Percentiles rank a stretch among this genome's conserved stretches.
phyloP scores from a whole-genome alignment of 2,797 vertebrate species.

The Gallinago nigripennis region DNA sequence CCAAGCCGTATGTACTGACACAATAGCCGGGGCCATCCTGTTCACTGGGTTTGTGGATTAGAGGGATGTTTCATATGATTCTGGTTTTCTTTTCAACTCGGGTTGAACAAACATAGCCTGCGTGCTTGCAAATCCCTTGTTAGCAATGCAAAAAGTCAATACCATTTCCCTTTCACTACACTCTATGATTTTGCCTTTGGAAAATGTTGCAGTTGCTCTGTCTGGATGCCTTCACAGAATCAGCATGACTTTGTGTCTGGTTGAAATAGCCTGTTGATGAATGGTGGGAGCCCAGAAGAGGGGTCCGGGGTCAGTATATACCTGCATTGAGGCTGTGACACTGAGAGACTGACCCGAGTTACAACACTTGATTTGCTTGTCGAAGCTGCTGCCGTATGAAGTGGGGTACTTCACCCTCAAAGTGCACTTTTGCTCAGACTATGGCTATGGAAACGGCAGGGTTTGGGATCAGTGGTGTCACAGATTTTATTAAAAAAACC shows the following conservation, averaged over 20 bases:
- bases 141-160: slow-evolving; percentile 41
- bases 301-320: neutral
- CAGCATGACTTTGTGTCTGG: slow-evolving; percentile 45
- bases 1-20: slow-evolving; percentile 32
- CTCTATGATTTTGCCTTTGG: slow-evolving; percentile 38
- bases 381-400: neutral
- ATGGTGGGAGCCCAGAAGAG: neutral
- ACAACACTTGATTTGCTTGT: neutral
- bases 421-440: neutral
- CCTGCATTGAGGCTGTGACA: neutral
- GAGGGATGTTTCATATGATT: slow-evolving; percentile 63
- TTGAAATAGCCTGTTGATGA: neutral
- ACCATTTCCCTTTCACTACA: slow-evolving; percentile 49
- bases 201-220: slow-evolving; percentile 53
- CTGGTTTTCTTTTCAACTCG: slow-evolving; percentile 59
- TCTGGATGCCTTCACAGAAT: slow-evolving; percentile 55
- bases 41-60: slow-evolving; percentile 61
- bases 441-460: neutral
- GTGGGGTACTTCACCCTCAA: neutral
- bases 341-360: neutral
- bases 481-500: neutral
- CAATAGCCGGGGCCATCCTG: slow-evolving; percentile 52
- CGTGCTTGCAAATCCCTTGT: slow-evolving; percentile 53
- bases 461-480: neutral
- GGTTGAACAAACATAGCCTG: slow-evolving; percentile 54